These are phyloP conservation scores for Carterocephalus palaemon DNA, from an alignment of 2,888 invertebrate species.

Conservation along the genomic window DNA sequence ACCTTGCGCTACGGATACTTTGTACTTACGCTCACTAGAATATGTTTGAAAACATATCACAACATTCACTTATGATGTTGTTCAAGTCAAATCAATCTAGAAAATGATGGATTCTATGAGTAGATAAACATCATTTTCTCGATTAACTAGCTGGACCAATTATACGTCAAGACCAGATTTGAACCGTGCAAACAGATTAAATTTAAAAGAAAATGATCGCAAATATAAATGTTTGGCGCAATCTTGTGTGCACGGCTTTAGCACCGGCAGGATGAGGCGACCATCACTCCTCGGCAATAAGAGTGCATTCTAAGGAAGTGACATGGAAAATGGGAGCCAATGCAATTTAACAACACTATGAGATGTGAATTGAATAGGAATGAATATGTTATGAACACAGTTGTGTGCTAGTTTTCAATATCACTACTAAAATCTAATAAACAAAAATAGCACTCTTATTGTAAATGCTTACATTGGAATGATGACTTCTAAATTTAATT, in stretches of 20 bases:
- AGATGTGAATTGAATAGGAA: slow-evolving; percentile 28
- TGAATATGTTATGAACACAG: slow-evolving; percentile 30
- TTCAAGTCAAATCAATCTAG: slow-evolving; percentile 49
- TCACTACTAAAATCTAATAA: slow-evolving; percentile 6
- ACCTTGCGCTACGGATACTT: slow-evolving; percentile 69
- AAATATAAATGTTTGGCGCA: slow-evolving; percentile 15
- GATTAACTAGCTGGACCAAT: slow-evolving; percentile 42
- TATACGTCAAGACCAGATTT: slow-evolving; percentile 36
- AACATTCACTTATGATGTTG: slow-evolving; percentile 40
- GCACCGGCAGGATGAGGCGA: slow-evolving; percentile 43
- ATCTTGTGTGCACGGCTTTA: slow-evolving; percentile 34
- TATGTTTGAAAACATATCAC: slow-evolving; percentile 35
- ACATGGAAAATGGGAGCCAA: slow-evolving; percentile 60
- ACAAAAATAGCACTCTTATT: slow-evolving; percentile 27
- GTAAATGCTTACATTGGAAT: slow-evolving; percentile 54
- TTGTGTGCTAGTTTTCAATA: slow-evolving; percentile 28
- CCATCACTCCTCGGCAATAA: slow-evolving; percentile 74
- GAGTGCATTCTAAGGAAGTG: slow-evolving; percentile 73
- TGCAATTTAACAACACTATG: slow-evolving; percentile 32
- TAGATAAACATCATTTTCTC: slow-evolving; percentile 30
- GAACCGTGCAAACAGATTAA: slow-evolving; percentile 41
- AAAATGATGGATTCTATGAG: slow-evolving; percentile 30
- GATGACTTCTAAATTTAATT: slow-evolving; percentile 24
- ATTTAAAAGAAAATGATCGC: slow-evolving; percentile 14
- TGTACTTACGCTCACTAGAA: slow-evolving; percentile 61